Percentiles rank a stretch among this genome's conserved stretches.
Evolutionary conservation across 2,797 vertebrate species (phyloP).

Genomic region (Enteromius mattozi): DNA sequence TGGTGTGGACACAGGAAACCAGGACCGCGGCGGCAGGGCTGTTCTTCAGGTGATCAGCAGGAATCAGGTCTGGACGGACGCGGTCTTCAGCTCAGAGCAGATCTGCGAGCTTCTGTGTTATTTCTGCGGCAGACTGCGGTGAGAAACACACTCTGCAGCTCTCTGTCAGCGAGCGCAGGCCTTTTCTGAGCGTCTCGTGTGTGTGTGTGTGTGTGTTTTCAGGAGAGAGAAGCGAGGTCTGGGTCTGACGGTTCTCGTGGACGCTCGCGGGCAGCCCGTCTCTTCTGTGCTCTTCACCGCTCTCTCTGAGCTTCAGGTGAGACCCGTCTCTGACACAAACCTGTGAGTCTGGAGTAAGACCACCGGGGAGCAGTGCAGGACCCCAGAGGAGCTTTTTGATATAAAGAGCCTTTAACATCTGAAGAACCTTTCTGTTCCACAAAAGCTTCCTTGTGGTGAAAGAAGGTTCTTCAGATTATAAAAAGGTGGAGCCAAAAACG

Average conservation of each 20-base stretch:
- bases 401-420: too few species aligned
- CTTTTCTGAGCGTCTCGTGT: not conserved
- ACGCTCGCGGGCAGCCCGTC: conserved; percentile 79
- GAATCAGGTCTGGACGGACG: conserved; percentile 77
- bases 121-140: conserved; percentile 83
- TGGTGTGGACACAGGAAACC: conserved; percentile 74
- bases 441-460: too few species aligned
- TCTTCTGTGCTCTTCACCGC: conserved; percentile 78
- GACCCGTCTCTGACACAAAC: conserved; percentile 33
- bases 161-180: not conserved
- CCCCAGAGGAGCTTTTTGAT: not conserved
- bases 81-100: conserved; percentile 71
- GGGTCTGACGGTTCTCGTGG: conserved; percentile 82
- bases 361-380: not conserved
- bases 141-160: conserved; percentile 51
- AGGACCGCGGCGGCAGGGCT: conserved; percentile 80
- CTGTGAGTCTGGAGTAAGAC: not conserved
- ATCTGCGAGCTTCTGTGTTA: conserved; percentile 81
- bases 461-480: too few species aligned
- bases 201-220: conserved; percentile 39
- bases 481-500: too few species aligned
- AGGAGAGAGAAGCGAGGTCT: conserved; percentile 82
- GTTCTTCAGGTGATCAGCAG: conserved; percentile 82
- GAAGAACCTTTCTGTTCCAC: too few species aligned
- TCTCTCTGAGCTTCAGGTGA: conserved; percentile 85